Conservation (phyloP, 1,140 invertebrate species). For the Pseudomyrmex gracilis region DNA sequence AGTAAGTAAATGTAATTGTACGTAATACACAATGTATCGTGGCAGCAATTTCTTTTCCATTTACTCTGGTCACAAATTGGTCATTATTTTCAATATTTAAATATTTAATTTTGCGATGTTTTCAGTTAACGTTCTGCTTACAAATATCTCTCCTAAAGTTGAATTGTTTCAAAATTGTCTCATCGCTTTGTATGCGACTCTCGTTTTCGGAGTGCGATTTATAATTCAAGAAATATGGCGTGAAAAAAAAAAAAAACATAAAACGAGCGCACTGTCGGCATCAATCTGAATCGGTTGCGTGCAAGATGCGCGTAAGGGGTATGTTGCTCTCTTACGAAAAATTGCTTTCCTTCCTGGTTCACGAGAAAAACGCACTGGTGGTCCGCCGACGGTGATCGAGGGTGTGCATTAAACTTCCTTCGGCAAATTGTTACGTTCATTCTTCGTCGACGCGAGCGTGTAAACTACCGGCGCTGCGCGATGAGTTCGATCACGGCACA, state of each 20-base stretch:
- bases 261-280: neutral
- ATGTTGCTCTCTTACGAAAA: slow-evolving; percentile 43
- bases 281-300: slow-evolving; percentile 59
- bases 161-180: neutral
- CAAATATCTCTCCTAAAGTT: neutral
- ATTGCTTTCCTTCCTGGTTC: slow-evolving; percentile 50
- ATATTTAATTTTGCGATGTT: too few relatives aligned
- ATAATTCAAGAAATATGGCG: slow-evolving; percentile 48
- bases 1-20: too few relatives aligned
- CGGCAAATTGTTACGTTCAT: slow-evolving; percentile 64
- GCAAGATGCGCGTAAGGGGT: slow-evolving; percentile 45
- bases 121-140: neutral
- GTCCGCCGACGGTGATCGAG: slow-evolving; percentile 35
- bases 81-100: too few relatives aligned
- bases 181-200: neutral
- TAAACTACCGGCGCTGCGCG: slow-evolving; percentile 42
- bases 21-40: too few relatives aligned
- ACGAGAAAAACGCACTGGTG: slow-evolving; percentile 30
- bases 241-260: neutral
- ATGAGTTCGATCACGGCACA: slow-evolving; percentile 65
- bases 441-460: slow-evolving; percentile 55
- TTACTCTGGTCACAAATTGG: too few relatives aligned
- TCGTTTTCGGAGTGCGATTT: slow-evolving; percentile 27
- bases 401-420: slow-evolving; percentile 47
- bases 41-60: too few relatives aligned